Conservation (phyloP, 1,140 invertebrate genomes). For the Dinothrombium tinctorium region DNA sequence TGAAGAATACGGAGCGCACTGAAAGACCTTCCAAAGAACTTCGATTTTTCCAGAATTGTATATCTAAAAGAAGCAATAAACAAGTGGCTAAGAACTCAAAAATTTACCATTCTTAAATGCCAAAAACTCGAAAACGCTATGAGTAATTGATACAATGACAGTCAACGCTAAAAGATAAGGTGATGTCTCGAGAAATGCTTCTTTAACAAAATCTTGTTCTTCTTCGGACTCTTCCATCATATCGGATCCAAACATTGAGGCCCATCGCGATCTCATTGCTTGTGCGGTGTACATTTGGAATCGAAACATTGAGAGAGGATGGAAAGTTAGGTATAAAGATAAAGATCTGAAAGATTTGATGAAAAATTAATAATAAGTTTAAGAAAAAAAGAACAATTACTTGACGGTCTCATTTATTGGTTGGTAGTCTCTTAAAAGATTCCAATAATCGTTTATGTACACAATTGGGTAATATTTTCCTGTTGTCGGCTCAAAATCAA, state of each 20-base stretch:
- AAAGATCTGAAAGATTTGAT: conserved; percentile 19
- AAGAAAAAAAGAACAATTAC: conserved; percentile 20
- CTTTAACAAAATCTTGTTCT: conserved; percentile 90
- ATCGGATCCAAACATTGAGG: conserved; percentile 29
- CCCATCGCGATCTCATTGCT: conserved; percentile 42
- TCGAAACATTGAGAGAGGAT: conserved; percentile 80
- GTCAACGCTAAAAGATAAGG: conserved; percentile 81
- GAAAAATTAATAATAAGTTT: conserved; percentile 3
- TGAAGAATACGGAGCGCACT: conserved; percentile 95
- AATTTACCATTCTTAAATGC: conserved; percentile 89
- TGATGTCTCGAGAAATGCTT: conserved; percentile 87
- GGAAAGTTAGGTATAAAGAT: conserved; percentile 51
- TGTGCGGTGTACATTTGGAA: conserved; percentile 92
- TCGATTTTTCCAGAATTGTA: conserved; percentile 97
- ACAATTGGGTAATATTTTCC: conserved; percentile 75
- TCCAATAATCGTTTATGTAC: conserved; percentile 98
- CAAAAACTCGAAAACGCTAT: conserved; percentile 91
- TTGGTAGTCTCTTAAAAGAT: conserved; percentile 80
- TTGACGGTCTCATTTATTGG: conserved; percentile 67
- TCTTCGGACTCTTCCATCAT: conserved; percentile 42
- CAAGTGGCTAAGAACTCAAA: neutral
- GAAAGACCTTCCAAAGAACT: conserved; percentile 91
- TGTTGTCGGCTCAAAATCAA: conserved; percentile 38
- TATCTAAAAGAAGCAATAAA: conserved; percentile 37
- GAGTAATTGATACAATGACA: conserved; percentile 72